These are phyloP conservation scores for Gephyroberyx darwinii DNA, from an alignment of 2,797 vertebrate genomes.

Conservation along the genomic window DNA sequence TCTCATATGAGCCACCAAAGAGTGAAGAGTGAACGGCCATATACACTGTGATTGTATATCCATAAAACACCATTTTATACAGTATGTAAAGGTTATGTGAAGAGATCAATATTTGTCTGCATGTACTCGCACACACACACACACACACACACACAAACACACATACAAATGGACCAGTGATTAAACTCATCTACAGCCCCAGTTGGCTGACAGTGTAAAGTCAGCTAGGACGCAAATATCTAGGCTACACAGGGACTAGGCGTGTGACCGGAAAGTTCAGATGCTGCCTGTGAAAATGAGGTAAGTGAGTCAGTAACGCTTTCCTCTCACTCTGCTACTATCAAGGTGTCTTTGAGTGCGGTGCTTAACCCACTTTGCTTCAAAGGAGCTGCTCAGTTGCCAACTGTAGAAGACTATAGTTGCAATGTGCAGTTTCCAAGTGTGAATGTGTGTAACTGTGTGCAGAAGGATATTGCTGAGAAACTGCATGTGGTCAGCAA, in stretches of 20 bases:
- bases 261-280: constrained; percentile 14
- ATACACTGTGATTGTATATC: background rate
- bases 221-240: background rate
- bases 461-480: background rate
- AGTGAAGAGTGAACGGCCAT: no score
- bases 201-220: background rate
- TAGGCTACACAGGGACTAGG: no score
- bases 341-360: constrained; percentile 5
- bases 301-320: background rate
- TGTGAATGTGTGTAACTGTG: background rate
- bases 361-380: background rate
- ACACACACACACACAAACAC: background rate
- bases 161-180: background rate
- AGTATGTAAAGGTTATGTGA: no score
- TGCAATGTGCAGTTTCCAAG: background rate
- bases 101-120: no score
- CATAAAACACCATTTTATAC: background rate
- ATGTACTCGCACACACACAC: no score
- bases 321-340: constrained; percentile 1
- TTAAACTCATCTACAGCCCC: background rate
- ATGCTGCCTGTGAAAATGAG: constrained; percentile 16
- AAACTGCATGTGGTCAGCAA: constrained; percentile 7
- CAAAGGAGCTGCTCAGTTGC: background rate
- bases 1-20: background rate
- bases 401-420: background rate